Evolutionary conservation across 2,888 invertebrate genomes (phyloP), one percentile per base, ranked within the genome.

Genomic region (Ormyrus rosae): DNA sequence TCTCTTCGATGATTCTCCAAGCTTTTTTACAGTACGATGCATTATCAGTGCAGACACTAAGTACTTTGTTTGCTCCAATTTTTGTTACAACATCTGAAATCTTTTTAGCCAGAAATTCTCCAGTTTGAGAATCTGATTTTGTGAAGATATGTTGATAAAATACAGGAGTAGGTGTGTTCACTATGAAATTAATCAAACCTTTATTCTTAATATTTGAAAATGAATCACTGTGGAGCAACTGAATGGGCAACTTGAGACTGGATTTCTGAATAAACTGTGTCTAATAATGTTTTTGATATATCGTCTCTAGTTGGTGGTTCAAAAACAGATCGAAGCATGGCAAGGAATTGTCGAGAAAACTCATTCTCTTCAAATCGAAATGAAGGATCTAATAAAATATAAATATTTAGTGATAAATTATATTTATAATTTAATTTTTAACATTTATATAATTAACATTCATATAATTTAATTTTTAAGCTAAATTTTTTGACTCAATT

Each of bases 11-110:
- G 4, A 79, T 45, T 13, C 34, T 65, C 48, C 68, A 68, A 13
- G 67, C 71, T 11, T 45, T 34, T 71, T 51, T 58, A 55, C 50
- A 69, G 2, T 63, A 48, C 19, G 80, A 19, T 70, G 58, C 64
- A 58, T 80, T 80, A 65, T 80, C 75, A 2, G 80, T 80, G 19
- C 61, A 53, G 11, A 80, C 58, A 13, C 53, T 64, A 9, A 75
- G 51, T 55, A 81, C 68, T 81, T 83, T 81, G 4, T 69, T 60
- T 9, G 51, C 19, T n/a, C 80, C 74, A 68, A 76, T 50, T 67
- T 71, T 53, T 10, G 65, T 69, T 3, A 80, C 75, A 10, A 75
- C 55, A 8, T 65, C 60, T 46, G 10, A 10, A 48, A 80, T 63
- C 13, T 58, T 58, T 3, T 56, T 46, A 9, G 65, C 34, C 46